These are phyloP conservation scores for Oreonectes daqikongensis DNA, from an alignment of 2,797 vertebrate genomes.

Conservation along the genomic window DNA sequence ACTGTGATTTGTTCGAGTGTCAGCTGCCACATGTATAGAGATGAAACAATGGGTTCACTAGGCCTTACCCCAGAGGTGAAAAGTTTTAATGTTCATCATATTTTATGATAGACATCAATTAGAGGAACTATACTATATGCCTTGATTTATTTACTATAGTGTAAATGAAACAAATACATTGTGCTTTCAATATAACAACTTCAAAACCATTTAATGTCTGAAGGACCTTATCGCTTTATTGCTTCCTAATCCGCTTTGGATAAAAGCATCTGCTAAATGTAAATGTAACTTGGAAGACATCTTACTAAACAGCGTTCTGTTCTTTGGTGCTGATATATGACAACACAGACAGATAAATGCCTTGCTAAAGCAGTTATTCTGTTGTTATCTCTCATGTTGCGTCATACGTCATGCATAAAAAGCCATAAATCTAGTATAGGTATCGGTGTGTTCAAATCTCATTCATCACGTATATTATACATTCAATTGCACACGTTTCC, in stretches of 20 bases:
- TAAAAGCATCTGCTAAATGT: too few relatives aligned
- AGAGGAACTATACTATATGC: neutral
- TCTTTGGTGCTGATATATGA: conserved; percentile 9
- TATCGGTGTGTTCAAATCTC: conserved; percentile 13
- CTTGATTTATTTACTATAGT: too few relatives aligned
- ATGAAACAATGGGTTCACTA: conserved; percentile 2
- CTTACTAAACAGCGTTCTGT: neutral
- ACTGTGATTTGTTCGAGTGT: neutral
- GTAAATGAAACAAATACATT: too few relatives aligned
- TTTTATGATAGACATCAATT: conserved; percentile 26
- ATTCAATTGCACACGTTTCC: conserved; percentile 17
- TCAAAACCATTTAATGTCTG: too few relatives aligned
- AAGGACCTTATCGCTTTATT: too few relatives aligned
- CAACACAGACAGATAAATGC: neutral
- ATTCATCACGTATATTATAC: conserved; percentile 23
- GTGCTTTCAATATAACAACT: too few relatives aligned
- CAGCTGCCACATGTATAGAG: neutral
- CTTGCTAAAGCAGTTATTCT: neutral
- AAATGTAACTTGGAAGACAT: too few relatives aligned
- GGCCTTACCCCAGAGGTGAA: conserved; percentile 26
- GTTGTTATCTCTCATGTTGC: conserved; percentile 15
- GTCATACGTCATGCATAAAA: conserved; percentile 15
- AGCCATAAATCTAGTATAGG: conserved; percentile 15
- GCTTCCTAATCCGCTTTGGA: too few relatives aligned
- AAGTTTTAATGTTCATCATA: conserved; percentile 22